A percentile compares a stretch with the other conserved stretches of the same genome.
These are phyloP conservation scores for Campylomormyrus numenius DNA, from an alignment of 2,113 vertebrate species.

Conservation along the genomic window DNA sequence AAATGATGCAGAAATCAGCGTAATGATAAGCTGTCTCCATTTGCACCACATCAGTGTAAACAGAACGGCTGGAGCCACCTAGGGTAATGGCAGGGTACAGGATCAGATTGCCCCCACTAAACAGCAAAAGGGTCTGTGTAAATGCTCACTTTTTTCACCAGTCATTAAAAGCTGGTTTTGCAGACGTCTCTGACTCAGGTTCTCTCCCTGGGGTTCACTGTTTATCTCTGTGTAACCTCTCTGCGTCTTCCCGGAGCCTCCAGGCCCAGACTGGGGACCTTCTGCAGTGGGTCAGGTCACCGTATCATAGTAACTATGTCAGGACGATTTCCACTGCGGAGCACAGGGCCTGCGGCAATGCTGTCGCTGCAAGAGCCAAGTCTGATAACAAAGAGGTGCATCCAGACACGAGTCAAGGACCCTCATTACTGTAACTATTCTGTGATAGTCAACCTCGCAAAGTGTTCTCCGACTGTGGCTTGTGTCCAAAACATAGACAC, in stretches of 20 bases:
- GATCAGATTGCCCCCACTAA: neutral
- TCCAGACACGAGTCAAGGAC: neutral
- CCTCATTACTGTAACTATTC: neutral
- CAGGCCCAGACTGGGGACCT: neutral
- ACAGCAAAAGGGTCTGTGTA: neutral
- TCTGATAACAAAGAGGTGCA: neutral
- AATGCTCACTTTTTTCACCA: neutral
- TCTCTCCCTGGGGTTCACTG: neutral
- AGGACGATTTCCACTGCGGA: conserved; percentile 40
- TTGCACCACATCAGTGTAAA: conserved; percentile 13
- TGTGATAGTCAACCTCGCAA: neutral
- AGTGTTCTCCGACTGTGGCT: neutral
- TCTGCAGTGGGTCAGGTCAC: conserved; percentile 35
- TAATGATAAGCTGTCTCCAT: conserved; percentile 2
- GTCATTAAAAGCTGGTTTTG: conserved; percentile 3
- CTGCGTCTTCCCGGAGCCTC: conserved; percentile 7
- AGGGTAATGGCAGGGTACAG: neutral
- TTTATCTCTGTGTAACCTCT: neutral
- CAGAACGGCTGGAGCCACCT: neutral
- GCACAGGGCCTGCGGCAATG: neutral
- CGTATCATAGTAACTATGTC: conserved; percentile 36
- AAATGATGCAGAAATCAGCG: neutral
- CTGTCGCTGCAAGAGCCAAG: neutral
- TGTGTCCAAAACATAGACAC: neutral
- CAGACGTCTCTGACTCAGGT: neutral